A percentile compares a stretch with the other conserved stretches of the same genome.
Conservation (phyloP, 2,797 vertebrate species). For the Orestias chungarensis region DNA sequence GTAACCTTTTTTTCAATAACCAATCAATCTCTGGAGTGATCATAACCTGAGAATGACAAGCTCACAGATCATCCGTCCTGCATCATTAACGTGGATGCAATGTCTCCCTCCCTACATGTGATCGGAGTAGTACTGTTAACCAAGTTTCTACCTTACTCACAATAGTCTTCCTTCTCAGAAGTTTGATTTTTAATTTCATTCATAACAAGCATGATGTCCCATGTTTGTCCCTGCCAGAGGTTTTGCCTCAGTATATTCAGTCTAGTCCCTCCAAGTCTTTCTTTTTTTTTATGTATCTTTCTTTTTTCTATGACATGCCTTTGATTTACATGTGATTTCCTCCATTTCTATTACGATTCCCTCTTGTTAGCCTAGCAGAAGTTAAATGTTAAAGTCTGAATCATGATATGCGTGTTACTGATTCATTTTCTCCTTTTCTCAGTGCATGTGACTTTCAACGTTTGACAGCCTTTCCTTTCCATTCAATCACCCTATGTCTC, state of each 20-base stretch:
- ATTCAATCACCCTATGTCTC: slow-evolving; percentile 48
- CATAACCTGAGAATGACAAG: slow-evolving; percentile 56
- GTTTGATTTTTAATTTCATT: slow-evolving; percentile 48
- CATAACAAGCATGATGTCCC: slow-evolving; percentile 75
- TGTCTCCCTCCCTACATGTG: slow-evolving; percentile 61
- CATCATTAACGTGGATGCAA: slow-evolving; percentile 73
- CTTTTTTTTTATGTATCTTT: slow-evolving; percentile 31
- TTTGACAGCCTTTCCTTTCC: slow-evolving; percentile 50
- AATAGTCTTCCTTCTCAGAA: slow-evolving; percentile 38
- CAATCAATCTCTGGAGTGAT: slow-evolving; percentile 59
- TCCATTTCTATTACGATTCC: slow-evolving; percentile 54
- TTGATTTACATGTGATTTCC: slow-evolving; percentile 55
- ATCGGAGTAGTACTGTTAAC: slow-evolving; percentile 51
- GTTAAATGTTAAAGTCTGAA: slow-evolving; percentile 48
- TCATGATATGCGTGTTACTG: slow-evolving; percentile 46
- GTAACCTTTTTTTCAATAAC: slow-evolving; percentile 66
- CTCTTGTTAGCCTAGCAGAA: slow-evolving; percentile 43
- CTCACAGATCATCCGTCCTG: slow-evolving; percentile 43
- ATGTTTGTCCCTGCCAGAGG: slow-evolving; percentile 64
- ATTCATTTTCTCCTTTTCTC: slow-evolving; percentile 57
- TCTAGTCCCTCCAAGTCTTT: slow-evolving; percentile 26
- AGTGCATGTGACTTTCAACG: slow-evolving; percentile 66
- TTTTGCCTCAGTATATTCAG: slow-evolving; percentile 37
- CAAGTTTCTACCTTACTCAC: slow-evolving; percentile 46
- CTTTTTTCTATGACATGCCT: slow-evolving; percentile 50